Evolutionary conservation across 2,797 vertebrate genomes (phyloP).

Genomic region (Harpagifer antarcticus): DNA sequence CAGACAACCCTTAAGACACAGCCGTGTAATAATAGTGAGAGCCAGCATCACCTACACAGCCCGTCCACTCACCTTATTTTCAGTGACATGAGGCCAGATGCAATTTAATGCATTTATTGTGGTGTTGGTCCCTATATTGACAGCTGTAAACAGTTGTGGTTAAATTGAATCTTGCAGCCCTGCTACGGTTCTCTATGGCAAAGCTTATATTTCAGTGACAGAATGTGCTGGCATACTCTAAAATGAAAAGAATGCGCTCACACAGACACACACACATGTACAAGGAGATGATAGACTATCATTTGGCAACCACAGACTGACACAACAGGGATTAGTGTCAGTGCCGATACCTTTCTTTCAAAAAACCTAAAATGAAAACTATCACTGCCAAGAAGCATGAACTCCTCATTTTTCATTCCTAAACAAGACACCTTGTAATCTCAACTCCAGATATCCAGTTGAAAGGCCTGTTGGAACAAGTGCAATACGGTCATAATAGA

Average conservation of each 20-base stretch:
- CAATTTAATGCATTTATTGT: constrained; percentile 88
- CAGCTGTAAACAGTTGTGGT: constrained; percentile 86
- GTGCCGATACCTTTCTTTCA: constrained; percentile 61
- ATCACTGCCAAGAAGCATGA: constrained; percentile 64
- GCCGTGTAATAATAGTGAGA: constrained; percentile 83
- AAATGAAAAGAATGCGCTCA: constrained; percentile 70
- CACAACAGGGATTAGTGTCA: constrained; percentile 81
- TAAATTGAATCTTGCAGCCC: constrained; percentile 80
- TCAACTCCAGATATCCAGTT: constrained; percentile 64
- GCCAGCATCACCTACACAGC: constrained; percentile 81
- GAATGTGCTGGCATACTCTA: constrained; percentile 70
- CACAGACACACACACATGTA: constrained; percentile 31
- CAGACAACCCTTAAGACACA: constrained; percentile 87
- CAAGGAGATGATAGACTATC: constrained; percentile 76
- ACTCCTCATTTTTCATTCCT: constrained; percentile 67
- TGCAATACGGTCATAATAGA: constrained; percentile 54
- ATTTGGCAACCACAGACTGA: constrained; percentile 80
- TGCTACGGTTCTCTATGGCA: constrained; percentile 71
- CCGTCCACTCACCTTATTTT: constrained; percentile 83
- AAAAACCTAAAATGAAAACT: constrained; percentile 73
- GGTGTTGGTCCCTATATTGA: constrained; percentile 85
- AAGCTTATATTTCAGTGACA: constrained; percentile 81
- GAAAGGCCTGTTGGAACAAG: constrained; percentile 72
- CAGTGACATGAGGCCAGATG: constrained; percentile 82
- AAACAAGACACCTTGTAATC: constrained; percentile 67